Evolutionary conservation across 2,888 invertebrate genomes (phyloP), one percentile per base, ranked within the genome.

Genomic region (Arrhopalites spinosus): DNA sequence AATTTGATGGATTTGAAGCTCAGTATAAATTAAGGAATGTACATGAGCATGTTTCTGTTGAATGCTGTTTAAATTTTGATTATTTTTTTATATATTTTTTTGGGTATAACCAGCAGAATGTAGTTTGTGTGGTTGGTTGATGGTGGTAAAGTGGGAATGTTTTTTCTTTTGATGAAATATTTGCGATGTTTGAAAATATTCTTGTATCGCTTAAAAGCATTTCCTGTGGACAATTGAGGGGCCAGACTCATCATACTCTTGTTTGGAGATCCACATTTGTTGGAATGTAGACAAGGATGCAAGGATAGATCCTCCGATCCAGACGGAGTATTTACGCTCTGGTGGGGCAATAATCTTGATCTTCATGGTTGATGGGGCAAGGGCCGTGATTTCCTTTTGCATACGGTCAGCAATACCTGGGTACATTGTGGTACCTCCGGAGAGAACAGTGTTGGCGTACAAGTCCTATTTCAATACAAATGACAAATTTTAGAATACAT

Each of bases 281-380:
- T 94, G 93, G 90, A 95, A 92, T 86, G 93, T 93, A 86, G 92
- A 92, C 84, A 96, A 88, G 8, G 95, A 95, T 74, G 96, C 95
- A 85, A 97, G 89, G 89, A 97, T 96, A 87, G 96, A 96, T 83
- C 96, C 96, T 86, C 97, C 96, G 90, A 97, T 96, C 96, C 96
- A 97, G 83, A 96, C 96, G 85, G 96, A 96, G 90, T 97, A 96
- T 96, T 96, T 96, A 86, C 96, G 90, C 90, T 96, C 96, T 81
- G 96, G 95, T 73, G 95, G 95, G 84, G 96, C 95, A 87, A 96
- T 95, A 85, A 89, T 88, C 86, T 89, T 89, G 86, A 90, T 89
- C 86, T 90, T 90, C 88, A 90, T 89, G 75, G 89, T 89, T 83
- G 86, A 85, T 74, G 89, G 89, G 75, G 89, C 89, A 83, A 96